Evolutionary conservation across 2,888 invertebrate species (phyloP), one percentile per base, ranked within the genome.

Genomic region (Pseudococcus longispinus): DNA sequence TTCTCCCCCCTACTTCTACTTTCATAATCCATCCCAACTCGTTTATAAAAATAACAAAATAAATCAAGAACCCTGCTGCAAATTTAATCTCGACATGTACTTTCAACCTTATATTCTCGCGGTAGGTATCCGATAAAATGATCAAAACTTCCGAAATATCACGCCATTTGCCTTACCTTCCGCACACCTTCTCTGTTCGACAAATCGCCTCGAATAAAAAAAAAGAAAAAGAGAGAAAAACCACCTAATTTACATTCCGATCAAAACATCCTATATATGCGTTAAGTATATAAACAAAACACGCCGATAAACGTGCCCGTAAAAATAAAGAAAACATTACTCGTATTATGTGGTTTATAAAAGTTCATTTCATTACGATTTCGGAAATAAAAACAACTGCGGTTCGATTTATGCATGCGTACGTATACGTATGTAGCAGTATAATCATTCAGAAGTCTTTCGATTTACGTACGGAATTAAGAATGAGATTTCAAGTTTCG

Each of bases 261-360:
- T 74, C 74, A 74, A n/a, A 74, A 74, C 74, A 74, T 74, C 74
- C 32, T 18, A 74, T 74, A n/a, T 74, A 74, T 18, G 18, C 74
- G 32, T 18, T 74, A 74, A 74, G 74, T 74, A 74, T 74, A 74
- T 74, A 74, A 74, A 74, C 74, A 74, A 32, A 74, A 29, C 23
- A 60, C 32, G n/a, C 29, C 74, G 74, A 74, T 74, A 74, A 74
- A 74, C 74, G 32, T 32, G 32, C 32, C 74, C 74, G 74, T 74
- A 74, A 74, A 74, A 74, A 74, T 74, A 74, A 74, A 74, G 74
- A 74, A 74, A 74, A 74, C 74, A 74, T 29, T n/a, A 55, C n/a
- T 55, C 55, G 55, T n/a, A 55, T 60, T 23, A 60, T 60, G 60
- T 60, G 13, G 60, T 74, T 74, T 37, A 74, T 20, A 37, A 74